Evolutionary conservation across 2,113 vertebrate genomes (phyloP).

Genomic region (Pterocles orientalis): DNA sequence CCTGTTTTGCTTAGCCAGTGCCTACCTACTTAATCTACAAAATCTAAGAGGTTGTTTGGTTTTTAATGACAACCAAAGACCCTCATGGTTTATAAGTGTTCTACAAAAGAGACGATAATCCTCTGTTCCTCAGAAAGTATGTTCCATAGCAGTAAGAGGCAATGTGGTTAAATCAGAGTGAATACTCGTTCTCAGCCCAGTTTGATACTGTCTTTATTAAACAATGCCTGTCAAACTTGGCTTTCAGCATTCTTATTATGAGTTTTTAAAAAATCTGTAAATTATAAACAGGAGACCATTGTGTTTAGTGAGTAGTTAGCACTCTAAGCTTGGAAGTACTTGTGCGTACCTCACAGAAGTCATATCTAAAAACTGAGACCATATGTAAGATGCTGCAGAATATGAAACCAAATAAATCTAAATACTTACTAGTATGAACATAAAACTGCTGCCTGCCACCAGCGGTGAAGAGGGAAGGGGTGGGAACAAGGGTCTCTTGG

Average conservation of each 20-base stretch:
- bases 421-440: not conserved
- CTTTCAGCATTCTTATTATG: not conserved
- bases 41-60: not conserved
- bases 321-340: not conserved
- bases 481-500: not conserved
- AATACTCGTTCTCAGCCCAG: not conserved
- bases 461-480: not conserved
- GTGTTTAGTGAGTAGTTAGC: not conserved
- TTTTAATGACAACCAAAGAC: not conserved
- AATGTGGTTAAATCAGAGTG: not conserved
- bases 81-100: not conserved
- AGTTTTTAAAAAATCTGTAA: not conserved
- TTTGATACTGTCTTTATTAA: not conserved
- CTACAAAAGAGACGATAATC: not conserved
- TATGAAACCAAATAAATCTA: not conserved
- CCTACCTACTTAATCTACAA: not conserved
- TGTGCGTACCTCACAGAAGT: not conserved
- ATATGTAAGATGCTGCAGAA: not conserved
- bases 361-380: not conserved
- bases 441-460: not conserved
- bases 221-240: not conserved
- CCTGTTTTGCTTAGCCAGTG: not conserved
- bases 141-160: not conserved
- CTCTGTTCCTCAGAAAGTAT: not conserved
- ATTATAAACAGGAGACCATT: not conserved